Evolutionary conservation across 2,797 vertebrate species (phyloP), one percentile per base, ranked within the genome.

Genomic region (Lophotriccus pileatus): DNA sequence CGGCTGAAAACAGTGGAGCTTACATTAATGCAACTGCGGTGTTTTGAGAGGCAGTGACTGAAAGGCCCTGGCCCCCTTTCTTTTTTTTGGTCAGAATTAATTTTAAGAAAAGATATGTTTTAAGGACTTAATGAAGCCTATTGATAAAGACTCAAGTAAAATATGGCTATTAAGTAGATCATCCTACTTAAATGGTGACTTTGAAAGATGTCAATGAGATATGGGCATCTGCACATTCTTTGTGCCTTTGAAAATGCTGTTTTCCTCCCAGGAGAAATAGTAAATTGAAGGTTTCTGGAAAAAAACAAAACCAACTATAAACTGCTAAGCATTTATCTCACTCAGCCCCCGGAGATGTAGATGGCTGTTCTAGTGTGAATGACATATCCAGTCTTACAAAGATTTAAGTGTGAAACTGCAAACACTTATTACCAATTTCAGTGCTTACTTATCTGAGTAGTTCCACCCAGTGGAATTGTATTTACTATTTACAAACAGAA

Each of bases 271-370:
- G 55, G 3, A 94, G 63, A 89, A 74, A 56, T 23, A 88, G 41
- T 63, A 96, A 91, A 92, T 70, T 73, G 74, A 93, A 93, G 32
- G 22, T 18, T 93, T 79, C 55, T 84, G 66, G 56, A 41, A 83
- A 66, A 46, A 52, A 75, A 63, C 39, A n/a, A 56, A 19, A 12
- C 11, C 30, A 69, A 47, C 63, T 14, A 47, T 80, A 84, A 90
- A 73, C 49, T 55, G 36, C 47, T 82, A 49, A 59, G 39, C 39
- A 66, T 93, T 93, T 88, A 73, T 90, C 66, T 92, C 47, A 41
- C 46, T 81, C 77, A 73, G 58, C 46, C 60, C 46, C 76, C 4
- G 0, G 82, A 95, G 60, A 76, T 1, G 5, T 60, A 77, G 56
- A 85, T 70, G 68, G 30, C 58, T 89, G 55, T 83, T 92, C 36